Evolutionary conservation across 2,888 invertebrate species (phyloP).

Genomic region (Plagodis pulveraria): DNA sequence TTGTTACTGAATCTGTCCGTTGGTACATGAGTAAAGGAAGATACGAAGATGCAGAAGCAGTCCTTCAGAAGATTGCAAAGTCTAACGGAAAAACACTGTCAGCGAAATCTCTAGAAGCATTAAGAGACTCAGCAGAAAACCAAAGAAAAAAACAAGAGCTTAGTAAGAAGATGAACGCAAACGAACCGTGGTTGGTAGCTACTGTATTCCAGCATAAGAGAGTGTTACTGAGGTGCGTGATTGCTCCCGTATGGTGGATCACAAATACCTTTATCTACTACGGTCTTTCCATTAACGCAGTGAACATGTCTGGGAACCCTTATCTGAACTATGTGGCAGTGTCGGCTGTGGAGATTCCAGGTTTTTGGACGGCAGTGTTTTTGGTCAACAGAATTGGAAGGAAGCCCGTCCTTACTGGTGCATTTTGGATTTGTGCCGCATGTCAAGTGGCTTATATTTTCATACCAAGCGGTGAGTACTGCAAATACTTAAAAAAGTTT

Average conservation of each 20-base stretch:
- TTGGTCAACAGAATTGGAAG: constrained; percentile 85
- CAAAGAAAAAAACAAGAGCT: constrained; percentile 48
- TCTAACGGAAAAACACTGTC: constrained; percentile 80
- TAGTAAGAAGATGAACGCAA: constrained; percentile 39
- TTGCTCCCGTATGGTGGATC: constrained; percentile 84
- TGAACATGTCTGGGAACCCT: constrained; percentile 84
- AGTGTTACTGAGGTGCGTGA: constrained; percentile 53
- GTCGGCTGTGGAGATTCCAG: constrained; percentile 87
- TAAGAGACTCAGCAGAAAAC: constrained; percentile 53
- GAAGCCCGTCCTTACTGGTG: constrained; percentile 81
- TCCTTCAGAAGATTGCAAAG: constrained; percentile 86
- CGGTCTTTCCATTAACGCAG: constrained; percentile 86
- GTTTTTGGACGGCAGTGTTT: constrained; percentile 84
- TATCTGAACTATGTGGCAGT: constrained; percentile 87
- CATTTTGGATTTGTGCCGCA: constrained; percentile 84
- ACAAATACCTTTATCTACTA: constrained; percentile 87
- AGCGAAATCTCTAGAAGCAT: constrained; percentile 55
- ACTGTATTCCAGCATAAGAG: constrained; percentile 57
- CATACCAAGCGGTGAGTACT: constrained; percentile 70
- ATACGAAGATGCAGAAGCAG: constrained; percentile 86
- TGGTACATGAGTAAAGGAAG: constrained; percentile 90
- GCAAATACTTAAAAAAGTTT: too few relatives aligned
- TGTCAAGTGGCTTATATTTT: constrained; percentile 85
- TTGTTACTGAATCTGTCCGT: constrained; percentile 89
- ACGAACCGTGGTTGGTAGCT: constrained; percentile 64